These are phyloP conservation scores for Drosophila macrospina DNA, from an alignment of 2,888 invertebrate genomes.

Conservation along the genomic window DNA sequence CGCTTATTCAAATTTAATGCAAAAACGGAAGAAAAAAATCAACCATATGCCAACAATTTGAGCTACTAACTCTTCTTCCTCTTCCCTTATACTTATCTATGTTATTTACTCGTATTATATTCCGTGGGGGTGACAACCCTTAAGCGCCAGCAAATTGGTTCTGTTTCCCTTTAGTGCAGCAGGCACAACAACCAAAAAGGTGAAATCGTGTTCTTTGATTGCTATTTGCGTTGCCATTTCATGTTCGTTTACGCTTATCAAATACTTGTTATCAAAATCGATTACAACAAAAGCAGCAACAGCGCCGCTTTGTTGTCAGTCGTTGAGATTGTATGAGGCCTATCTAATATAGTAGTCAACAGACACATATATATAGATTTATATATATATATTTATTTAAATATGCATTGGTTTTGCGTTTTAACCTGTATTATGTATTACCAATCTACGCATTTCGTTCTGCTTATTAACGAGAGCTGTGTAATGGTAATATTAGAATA, in stretches of 20 bases:
- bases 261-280: slow-evolving; percentile 80
- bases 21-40: slow-evolving; percentile 19
- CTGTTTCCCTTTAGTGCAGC: slow-evolving; percentile 32
- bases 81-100: slow-evolving; percentile 16
- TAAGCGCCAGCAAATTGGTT: slow-evolving; percentile 56
- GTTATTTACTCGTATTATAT: slow-evolving; percentile 29
- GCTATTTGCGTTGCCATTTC: slow-evolving; percentile 63
- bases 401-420: background rate
- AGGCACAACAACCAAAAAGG: slow-evolving; percentile 4
- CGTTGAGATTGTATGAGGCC: slow-evolving; percentile 56
- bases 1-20: slow-evolving; percentile 62
- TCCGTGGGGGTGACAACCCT: slow-evolving; percentile 38
- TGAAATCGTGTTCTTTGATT: slow-evolving; percentile 49
- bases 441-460: slow-evolving; percentile 19
- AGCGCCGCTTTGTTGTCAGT: slow-evolving; percentile 50
- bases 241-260: slow-evolving; percentile 78
- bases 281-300: slow-evolving; percentile 52
- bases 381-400: slow-evolving; percentile 7
- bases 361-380: background rate
- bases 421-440: slow-evolving; percentile 30
- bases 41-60: slow-evolving; percentile 47
- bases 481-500: background rate
- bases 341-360: slow-evolving; percentile 15
- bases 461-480: slow-evolving; percentile 2
- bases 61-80: background rate